A percentile compares a stretch with the other conserved stretches of the same genome.
These are phyloP conservation scores for Anastrepha obliqua DNA, from an alignment of 1,140 invertebrate species.

Conservation along the genomic window DNA sequence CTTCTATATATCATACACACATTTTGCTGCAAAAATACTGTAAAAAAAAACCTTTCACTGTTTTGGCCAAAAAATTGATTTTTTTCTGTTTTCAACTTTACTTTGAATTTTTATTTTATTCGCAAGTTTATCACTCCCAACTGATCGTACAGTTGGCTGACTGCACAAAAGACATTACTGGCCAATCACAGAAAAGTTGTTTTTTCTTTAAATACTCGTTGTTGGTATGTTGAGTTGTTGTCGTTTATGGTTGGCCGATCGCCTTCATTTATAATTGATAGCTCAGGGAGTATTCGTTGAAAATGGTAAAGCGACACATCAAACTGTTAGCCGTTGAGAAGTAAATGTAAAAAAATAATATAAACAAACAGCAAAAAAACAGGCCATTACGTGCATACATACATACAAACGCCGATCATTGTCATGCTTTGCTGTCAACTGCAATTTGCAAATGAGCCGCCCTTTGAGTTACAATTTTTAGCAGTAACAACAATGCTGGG, in stretches of 20 bases:
- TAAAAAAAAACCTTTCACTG: too few species aligned
- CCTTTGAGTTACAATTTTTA: neutral
- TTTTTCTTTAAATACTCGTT: neutral
- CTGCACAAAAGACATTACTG: neutral
- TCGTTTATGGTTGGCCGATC: slow-evolving; percentile 43
- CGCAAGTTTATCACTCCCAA: neutral
- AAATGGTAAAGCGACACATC: neutral
- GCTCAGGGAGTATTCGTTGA: neutral
- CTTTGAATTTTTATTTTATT: neutral
- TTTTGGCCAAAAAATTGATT: too few species aligned
- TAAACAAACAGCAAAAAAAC: neutral
- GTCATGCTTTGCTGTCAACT: slow-evolving; percentile 28
- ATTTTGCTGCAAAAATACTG: too few species aligned
- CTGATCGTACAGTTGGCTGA: neutral
- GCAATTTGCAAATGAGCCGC: slow-evolving; percentile 49
- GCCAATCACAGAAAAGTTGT: slow-evolving; percentile 11
- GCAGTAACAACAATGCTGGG: neutral
- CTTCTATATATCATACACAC: too few species aligned
- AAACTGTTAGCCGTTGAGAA: neutral
- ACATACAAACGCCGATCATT: neutral
- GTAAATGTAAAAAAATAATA: neutral
- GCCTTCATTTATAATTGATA: slow-evolving; percentile 43
- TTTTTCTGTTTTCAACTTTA: too few species aligned
- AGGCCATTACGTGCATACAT: neutral
- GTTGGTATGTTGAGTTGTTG: neutral